Conservation (phyloP, 2,888 invertebrate genomes). For the Smittia sp. region DNA sequence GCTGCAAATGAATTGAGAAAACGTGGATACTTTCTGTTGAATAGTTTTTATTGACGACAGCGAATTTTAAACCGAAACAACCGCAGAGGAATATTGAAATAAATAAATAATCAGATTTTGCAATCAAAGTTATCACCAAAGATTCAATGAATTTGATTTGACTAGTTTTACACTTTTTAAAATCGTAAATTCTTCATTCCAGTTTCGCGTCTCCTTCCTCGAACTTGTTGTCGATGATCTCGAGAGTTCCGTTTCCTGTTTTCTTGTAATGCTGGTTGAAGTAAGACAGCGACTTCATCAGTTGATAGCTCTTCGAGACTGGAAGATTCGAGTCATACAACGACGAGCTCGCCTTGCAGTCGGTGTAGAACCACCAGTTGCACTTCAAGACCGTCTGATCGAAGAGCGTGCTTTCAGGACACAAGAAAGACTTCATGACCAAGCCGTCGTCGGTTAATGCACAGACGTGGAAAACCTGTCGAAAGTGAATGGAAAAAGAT, state of each 20-base stretch:
- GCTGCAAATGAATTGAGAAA: no score
- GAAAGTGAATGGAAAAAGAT: conserved; percentile 44
- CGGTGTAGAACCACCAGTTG: conserved; percentile 94
- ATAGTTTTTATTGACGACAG: no score
- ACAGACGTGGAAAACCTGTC: conserved; percentile 85
- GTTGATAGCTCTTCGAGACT: conserved; percentile 84
- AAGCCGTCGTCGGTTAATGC: conserved; percentile 84
- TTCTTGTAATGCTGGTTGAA: conserved; percentile 81
- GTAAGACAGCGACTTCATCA: conserved; percentile 86
- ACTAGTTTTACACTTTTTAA: no score
- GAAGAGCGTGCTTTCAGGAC: conserved; percentile 86
- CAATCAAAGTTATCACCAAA: no score
- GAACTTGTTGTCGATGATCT: conserved; percentile 21
- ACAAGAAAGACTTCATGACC: conserved; percentile 87
- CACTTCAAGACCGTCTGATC: conserved; percentile 88
- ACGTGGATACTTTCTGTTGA: no score
- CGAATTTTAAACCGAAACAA: no score
- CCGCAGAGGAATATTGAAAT: no score
- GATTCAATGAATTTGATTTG: no score
- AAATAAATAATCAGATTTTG: no score
- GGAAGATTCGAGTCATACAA: conserved; percentile 87
- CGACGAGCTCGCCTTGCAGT: conserved; percentile 76
- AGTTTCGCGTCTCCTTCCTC: background rate
- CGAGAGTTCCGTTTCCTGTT: conserved; percentile 43
- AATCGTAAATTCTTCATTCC: no score